These are phyloP conservation scores for Microcebus tavaratra DNA, from an alignment of 2,113 vertebrate genomes.

Conservation along the genomic window DNA sequence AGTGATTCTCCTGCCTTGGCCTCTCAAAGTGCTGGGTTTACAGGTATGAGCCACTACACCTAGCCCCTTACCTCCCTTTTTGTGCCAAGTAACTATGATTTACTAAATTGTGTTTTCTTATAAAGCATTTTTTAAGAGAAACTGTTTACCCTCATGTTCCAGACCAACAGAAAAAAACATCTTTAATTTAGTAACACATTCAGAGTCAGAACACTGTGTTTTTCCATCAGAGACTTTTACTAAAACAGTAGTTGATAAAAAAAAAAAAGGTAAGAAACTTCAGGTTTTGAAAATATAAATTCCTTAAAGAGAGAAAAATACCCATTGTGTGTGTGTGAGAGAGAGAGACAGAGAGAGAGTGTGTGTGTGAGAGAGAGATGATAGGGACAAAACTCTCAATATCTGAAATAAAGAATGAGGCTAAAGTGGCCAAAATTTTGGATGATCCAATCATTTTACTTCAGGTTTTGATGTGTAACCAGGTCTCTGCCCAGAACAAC, in stretches of 20 bases:
- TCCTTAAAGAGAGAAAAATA: not conserved
- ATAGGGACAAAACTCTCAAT: not conserved
- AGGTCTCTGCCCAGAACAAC: not conserved
- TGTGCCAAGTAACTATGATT: not conserved
- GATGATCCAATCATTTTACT: not conserved
- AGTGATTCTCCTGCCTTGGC: too few relatives aligned
- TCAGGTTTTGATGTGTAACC: not conserved
- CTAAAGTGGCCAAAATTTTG: not conserved
- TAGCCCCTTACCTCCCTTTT: not conserved
- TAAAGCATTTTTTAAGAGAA: not conserved
- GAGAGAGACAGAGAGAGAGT: not conserved
- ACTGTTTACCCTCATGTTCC: not conserved
- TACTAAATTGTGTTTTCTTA: not conserved
- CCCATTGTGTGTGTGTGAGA: not conserved
- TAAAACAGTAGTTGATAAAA: not conserved
- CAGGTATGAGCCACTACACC: too few relatives aligned
- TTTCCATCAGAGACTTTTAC: not conserved
- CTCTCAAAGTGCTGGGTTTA: too few relatives aligned
- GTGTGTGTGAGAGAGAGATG: not conserved
- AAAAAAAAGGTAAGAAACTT: not conserved
- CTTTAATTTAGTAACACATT: not conserved
- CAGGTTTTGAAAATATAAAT: conserved; percentile 9
- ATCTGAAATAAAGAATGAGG: not conserved
- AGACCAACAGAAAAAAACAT: not conserved
- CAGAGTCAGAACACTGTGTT: not conserved